Conservation (phyloP, 2,888 invertebrate genomes). For the Lottia gigantea region DNA sequence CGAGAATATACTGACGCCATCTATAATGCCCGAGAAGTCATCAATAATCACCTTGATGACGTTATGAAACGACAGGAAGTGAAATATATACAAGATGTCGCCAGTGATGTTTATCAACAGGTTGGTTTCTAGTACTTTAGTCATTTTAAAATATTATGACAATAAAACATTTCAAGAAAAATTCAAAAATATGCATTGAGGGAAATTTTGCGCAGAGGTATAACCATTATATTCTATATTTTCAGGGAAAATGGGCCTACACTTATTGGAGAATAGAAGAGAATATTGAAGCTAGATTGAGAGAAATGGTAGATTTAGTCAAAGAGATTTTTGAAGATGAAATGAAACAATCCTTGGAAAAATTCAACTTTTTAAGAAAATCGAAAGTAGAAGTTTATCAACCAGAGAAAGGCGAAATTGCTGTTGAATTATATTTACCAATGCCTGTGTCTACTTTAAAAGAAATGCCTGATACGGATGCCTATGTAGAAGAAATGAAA, state of each 20-base stretch:
- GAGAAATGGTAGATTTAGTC: constrained; percentile 27
- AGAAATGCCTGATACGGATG: constrained; percentile 36
- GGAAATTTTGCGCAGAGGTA: no score
- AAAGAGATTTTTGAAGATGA: constrained; percentile 36
- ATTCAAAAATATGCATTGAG: no score
- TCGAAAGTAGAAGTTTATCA: constrained; percentile 44
- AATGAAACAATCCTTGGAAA: constrained; percentile 29
- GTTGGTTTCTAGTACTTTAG: background rate
- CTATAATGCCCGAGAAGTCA: constrained; percentile 12
- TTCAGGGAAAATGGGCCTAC: constrained; percentile 47
- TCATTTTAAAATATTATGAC: background rate
- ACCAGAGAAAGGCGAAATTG: constrained; percentile 56
- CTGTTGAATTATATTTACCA: constrained; percentile 54
- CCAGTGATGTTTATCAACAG: constrained; percentile 20
- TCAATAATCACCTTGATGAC: constrained; percentile 8
- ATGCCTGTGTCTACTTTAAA: constrained; percentile 45
- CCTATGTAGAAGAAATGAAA: constrained; percentile 28
- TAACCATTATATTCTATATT: background rate
- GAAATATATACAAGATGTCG: background rate
- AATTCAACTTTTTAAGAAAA: constrained; percentile 12
- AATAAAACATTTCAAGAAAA: no score
- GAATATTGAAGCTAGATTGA: constrained; percentile 32
- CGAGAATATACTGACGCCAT: constrained; percentile 8
- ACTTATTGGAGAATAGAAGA: constrained; percentile 49
- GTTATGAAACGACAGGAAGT: constrained; percentile 15